phyloP scores from a whole-genome alignment of 2,113 vertebrate genomes.

The Nannospalax galili region DNA sequence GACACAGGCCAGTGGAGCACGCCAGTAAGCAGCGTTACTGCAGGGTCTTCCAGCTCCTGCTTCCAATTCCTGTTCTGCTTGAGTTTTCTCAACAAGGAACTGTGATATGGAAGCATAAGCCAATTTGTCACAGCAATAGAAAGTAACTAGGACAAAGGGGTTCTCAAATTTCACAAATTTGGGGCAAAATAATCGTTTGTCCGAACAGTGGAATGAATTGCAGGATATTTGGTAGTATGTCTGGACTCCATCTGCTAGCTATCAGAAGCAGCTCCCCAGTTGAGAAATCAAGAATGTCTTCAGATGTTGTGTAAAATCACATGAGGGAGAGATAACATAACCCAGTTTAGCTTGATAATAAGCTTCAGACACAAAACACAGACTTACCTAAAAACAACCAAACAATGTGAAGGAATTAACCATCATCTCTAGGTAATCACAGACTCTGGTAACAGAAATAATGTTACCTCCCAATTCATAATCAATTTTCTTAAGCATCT shows the following conservation, averaged over 20 bases:
- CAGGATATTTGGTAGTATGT: background rate
- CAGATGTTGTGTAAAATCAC: background rate
- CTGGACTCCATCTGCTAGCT: background rate
- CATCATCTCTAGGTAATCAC: conserved; percentile 72
- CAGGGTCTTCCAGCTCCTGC: too few relatives aligned
- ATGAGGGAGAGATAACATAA: background rate
- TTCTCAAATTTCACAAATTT: background rate
- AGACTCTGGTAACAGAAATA: conserved; percentile 74
- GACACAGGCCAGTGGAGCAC: too few relatives aligned
- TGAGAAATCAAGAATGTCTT: background rate
- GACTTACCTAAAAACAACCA: background rate
- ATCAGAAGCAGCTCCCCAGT: background rate
- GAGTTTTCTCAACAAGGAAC: too few relatives aligned
- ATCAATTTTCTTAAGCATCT: conserved; percentile 78
- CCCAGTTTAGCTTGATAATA: background rate
- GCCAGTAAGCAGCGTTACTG: too few relatives aligned
- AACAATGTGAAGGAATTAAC: conserved; percentile 67
- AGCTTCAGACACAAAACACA: background rate
- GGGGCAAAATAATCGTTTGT: background rate
- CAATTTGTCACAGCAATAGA: too few relatives aligned
- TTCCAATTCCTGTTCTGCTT: too few relatives aligned
- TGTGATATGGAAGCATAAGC: too few relatives aligned
- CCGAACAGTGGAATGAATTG: background rate
- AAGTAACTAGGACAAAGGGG: too few relatives aligned
- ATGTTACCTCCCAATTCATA: conserved; percentile 73